Base-by-base conservation (phyloP, 1,140 invertebrate species). In the Mesaphorura yosii region DNA sequence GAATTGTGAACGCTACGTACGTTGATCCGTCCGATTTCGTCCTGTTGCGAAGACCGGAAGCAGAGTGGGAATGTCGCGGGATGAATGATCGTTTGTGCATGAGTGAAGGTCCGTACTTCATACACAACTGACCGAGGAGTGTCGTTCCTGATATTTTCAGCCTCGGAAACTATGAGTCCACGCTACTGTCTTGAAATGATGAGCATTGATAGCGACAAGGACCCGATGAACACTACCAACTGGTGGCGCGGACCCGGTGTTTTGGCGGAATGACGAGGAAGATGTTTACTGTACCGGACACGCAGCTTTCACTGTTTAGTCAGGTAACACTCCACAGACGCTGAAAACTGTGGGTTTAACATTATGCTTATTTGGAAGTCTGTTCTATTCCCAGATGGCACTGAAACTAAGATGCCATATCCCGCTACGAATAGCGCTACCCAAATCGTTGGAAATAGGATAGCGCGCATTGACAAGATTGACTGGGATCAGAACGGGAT, bases 111-210 rank as follows among this genome's bases (percentile, higher is more conserved):
- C 55, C 55, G 1, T 57, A 41, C 37, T 22, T 57, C n/a, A 44
- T 57, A 28, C 26, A 57, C 15, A 57, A 48, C n/a, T n/a, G n/a
- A n/a, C 10, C 29, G n/a, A 28, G 42, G 42, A 22, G 25, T 38
- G 7, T 44, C 50, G 0, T 57, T 44, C 22, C 15, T 52, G 6
- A n/a, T 52, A 12, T 57, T 57, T 19, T 57, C 55, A 1, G 55
- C 28, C 7, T 57, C 55, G 1, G 51, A 40, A n/a, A 57, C 55
- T 25, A 46, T 52, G 7, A 52, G 41, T 28, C 56, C 51, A 25
- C 20, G 54, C 37, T 58, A 58, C 34, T 54, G 51, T 28, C 14
- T 51, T 1, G 57, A 52, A 39, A 45, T 58, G 25, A 58, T 58
- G 57, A 41, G 57, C 2, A 58, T 58, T 47, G 41, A 53, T 46